phyloP scores from a whole-genome alignment of 2,797 vertebrate genomes.

The Muscicapa striata region DNA sequence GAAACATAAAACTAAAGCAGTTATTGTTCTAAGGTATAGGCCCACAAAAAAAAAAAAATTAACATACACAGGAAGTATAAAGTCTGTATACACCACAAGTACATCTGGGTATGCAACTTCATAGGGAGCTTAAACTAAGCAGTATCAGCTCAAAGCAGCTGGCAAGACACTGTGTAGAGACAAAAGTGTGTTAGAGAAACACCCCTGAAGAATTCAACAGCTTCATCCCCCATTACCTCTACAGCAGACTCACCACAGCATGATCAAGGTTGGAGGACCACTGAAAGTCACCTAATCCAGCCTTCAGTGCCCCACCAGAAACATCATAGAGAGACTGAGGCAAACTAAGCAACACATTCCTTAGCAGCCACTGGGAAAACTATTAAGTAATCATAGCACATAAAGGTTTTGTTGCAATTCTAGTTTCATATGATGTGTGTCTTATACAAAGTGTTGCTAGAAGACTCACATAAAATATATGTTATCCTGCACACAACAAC shows the following conservation, averaged over 20 bases:
- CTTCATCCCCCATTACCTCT: background rate
- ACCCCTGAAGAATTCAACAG: background rate
- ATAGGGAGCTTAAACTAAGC: background rate
- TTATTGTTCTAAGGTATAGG: background rate
- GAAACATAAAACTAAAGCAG: background rate
- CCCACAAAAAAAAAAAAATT: background rate
- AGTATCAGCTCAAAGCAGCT: background rate
- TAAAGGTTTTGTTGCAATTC: background rate
- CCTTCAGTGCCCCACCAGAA: background rate
- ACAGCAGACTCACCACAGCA: background rate
- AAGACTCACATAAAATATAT: fast-evolving
- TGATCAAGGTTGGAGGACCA: background rate
- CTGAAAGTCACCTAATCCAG: background rate
- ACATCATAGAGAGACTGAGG: background rate
- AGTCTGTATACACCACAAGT: background rate
- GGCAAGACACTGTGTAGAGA: background rate
- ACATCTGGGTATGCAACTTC: background rate
- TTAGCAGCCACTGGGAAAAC: background rate
- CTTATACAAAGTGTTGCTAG: fast-evolving
- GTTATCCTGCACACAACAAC: background rate
- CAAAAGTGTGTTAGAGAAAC: background rate
- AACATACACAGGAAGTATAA: background rate
- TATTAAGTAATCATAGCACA: background rate
- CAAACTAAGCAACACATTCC: background rate
- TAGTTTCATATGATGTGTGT: background rate